Evolutionary conservation across 2,888 invertebrate species (phyloP), one percentile per base, ranked within the genome.

Genomic region (Tiphia femorata): DNA sequence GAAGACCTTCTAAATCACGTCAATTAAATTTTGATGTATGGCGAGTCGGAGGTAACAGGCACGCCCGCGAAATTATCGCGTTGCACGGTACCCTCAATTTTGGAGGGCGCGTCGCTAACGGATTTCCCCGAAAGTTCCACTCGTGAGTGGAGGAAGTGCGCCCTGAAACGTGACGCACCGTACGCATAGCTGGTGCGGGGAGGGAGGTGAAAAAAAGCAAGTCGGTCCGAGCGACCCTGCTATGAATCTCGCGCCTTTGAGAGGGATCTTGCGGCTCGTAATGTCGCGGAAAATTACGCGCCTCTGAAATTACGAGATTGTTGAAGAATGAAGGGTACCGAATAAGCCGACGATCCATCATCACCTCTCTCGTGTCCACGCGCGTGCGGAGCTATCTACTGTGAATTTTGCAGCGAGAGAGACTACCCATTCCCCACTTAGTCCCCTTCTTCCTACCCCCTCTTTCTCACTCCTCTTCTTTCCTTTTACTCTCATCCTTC

Each of bases 271-370:
- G 57, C 21, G n/a, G 48, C 49, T 57, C 53, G 54, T 57, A 68
- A 61, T 58, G 51, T 58, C 47, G 47, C 50, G 43, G 46, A 50
- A 55, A 69, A 69, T 64, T 60, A 58, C 41, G 43, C 29, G 53
- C 4, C 37, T 21, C 40, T 50, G 44, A 59, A 62, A 68, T 64
- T 58, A 54, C 41, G 46, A 61, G 54, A 58, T 54, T 56, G 44
- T 58, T 48, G 43, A 14, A 19, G 38, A 55, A 51, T 30, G 44
- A 62, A 50, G 41, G 25, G 23, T n/a, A 50, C 20, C 52, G 46
- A 53, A 62, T 53, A 58, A 67, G 25, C 33, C 23, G 27, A 21
- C 40, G 35, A 63, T 67, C 33, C 37, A 59, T 67, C 61, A 55
- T 57, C 38, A 12, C 44, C 21, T 49, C 40, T 38, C 27, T 21